Base-by-base conservation (phyloP, 2,888 invertebrate genomes). In the Epistrophe eligans region DNA sequence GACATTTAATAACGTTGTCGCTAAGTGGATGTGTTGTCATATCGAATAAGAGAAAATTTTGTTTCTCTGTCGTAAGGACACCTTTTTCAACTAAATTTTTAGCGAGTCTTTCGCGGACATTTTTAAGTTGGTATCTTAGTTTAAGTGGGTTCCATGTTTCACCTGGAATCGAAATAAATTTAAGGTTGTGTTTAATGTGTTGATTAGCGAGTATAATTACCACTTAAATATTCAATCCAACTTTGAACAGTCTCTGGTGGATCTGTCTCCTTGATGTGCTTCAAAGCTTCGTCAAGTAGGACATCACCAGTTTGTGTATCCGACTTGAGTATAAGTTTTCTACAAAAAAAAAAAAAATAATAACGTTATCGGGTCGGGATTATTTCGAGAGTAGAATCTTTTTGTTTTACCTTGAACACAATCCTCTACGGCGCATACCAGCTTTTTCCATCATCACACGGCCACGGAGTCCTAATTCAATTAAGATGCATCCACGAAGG, bases 131-230 rank as follows among this genome's bases (percentile, higher is more conserved):
- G 94, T 99, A 99, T 91, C 98, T 96, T 90, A 99, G 94, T 93
- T 99, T 99, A 92, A 99, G 94, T 43, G 99, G 99, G 94, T 99
- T 99, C 99, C 99, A 99, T 89, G 99, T 99, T 94, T 99, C 99
- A 90, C 99, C 99, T 93, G 67, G 7, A 62, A 32, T 38, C 2
- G 0, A 71, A 67, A 38, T 13, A 48, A 24, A 60, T n/a, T 62
- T 15, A 32, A 40, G 0, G 5, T 48, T 64, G 7, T n/a, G 1
- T 17, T 32, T 8, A 8, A 4, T 9, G 10, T 35, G n/a, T 6
- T n/a, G 40, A n/a, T 40, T 24, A 5, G 4, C n/a, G 7, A 8
- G 6, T 17, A 24, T 45, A 17, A 32, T 93, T 92, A 98, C 98
- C 99, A 94, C 99, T 99, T 67, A 99, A 95, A 94, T 99, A 99